These are phyloP conservation scores for Xylocopa sonorina DNA, from an alignment of 1,140 invertebrate species.

Conservation along the genomic window DNA sequence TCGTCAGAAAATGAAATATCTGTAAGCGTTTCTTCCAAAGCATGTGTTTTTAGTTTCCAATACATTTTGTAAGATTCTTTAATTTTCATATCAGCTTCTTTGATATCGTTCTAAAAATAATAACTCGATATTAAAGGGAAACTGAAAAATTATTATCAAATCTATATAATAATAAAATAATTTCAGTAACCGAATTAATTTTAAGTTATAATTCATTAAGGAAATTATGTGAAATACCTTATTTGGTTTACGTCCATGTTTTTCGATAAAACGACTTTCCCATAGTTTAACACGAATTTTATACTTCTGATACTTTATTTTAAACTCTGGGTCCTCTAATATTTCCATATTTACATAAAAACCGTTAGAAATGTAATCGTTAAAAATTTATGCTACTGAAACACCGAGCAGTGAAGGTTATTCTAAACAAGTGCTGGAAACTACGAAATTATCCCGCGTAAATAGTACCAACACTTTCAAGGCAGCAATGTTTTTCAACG, in stretches of 20 bases:
- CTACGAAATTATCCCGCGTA: constrained; percentile 17
- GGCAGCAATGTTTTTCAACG: background rate
- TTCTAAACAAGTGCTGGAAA: background rate
- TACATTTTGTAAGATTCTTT: constrained; percentile 91
- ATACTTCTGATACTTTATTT: constrained; percentile 83
- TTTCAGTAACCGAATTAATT: background rate
- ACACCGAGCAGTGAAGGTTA: constrained; percentile 17
- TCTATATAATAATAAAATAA: background rate
- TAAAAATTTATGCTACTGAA: background rate
- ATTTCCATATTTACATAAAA: constrained; percentile 64
- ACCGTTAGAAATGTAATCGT: background rate
- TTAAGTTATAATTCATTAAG: background rate
- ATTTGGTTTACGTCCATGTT: constrained; percentile 86
- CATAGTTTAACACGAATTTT: constrained; percentile 89
- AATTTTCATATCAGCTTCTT: constrained; percentile 86
- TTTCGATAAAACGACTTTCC: constrained; percentile 89
- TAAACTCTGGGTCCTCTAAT: constrained; percentile 72
- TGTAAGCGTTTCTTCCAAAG: constrained; percentile 86
- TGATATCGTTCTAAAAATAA: constrained; percentile 89
- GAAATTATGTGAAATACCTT: constrained; percentile 83
- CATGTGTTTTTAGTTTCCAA: constrained; percentile 88
- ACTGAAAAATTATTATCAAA: background rate
- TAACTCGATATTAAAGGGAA: background rate
- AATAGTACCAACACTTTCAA: background rate
- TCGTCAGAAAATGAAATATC: constrained; percentile 77